phyloP scores from a whole-genome alignment of 2,888 invertebrate genomes.

The Xanthia icteritia region DNA sequence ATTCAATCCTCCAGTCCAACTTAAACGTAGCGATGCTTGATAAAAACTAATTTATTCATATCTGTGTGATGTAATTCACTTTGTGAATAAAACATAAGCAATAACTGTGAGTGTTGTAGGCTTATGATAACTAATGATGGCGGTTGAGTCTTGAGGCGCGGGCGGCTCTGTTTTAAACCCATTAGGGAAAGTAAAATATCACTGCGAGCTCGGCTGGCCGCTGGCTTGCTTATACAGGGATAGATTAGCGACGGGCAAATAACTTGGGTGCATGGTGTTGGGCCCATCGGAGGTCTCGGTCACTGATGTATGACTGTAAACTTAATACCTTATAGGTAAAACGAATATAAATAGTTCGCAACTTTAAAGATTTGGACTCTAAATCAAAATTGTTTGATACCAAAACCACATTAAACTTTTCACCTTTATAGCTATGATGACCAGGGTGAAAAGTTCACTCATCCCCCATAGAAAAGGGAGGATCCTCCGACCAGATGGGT shows the following conservation, averaged over 20 bases:
- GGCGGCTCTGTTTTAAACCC: slow-evolving; percentile 75
- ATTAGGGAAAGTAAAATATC: slow-evolving; percentile 78
- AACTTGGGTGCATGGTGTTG: no score
- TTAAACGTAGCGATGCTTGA: slow-evolving; percentile 1
- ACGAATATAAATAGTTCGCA: no score
- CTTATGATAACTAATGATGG: slow-evolving; percentile 66
- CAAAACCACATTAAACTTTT: not conserved
- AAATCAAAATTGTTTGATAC: not conserved
- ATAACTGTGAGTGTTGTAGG: slow-evolving; percentile 50
- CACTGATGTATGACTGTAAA: not conserved
- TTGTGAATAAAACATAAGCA: slow-evolving; percentile 66
- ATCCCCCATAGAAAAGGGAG: no score
- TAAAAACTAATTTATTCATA: slow-evolving; percentile 65
- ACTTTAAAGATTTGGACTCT: not conserved
- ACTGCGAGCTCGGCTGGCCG: slow-evolving; percentile 57
- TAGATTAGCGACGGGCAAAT: slow-evolving; percentile 33
- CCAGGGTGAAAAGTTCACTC: no score
- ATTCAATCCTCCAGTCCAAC: not conserved
- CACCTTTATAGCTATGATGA: no score
- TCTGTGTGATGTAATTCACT: slow-evolving; percentile 46
- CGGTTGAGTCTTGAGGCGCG: slow-evolving; percentile 51
- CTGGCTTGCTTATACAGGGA: slow-evolving; percentile 51
- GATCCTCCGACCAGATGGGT: no score
- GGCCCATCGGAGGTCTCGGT: not conserved
- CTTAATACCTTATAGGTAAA: no score